Conservation (phyloP, 2,888 invertebrate genomes). For the Dynastes grantii region DNA sequence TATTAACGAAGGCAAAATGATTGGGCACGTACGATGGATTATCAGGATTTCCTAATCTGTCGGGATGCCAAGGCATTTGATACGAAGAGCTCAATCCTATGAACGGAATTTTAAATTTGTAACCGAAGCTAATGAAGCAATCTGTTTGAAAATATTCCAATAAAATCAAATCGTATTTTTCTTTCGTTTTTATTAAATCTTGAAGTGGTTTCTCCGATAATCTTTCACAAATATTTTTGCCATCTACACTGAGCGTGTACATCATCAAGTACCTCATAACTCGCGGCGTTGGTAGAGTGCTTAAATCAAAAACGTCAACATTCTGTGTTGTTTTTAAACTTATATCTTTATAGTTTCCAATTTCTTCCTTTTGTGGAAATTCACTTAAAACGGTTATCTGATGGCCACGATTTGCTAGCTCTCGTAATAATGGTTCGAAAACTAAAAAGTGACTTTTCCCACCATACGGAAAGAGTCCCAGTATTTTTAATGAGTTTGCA, state of each 20-base stretch:
- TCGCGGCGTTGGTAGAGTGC: background rate
- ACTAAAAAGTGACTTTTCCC: conserved; percentile 82
- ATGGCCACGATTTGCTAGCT: conserved; percentile 76
- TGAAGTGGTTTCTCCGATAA: conserved; percentile 54
- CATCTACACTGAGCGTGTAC: background rate
- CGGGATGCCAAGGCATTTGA: conserved; percentile 71
- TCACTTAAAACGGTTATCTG: conserved; percentile 80
- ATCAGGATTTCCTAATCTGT: conserved; percentile 71
- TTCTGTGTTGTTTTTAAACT: conserved; percentile 65
- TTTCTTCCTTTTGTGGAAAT: conserved; percentile 72
- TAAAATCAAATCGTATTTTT: conserved; percentile 78
- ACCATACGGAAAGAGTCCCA: conserved; percentile 77
- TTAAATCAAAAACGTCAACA: conserved; percentile 27
- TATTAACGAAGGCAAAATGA: conserved; percentile 68
- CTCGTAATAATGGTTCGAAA: conserved; percentile 74
- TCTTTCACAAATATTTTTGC: conserved; percentile 28
- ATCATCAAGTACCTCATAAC: conserved; percentile 22
- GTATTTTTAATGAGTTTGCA: conserved; percentile 70
- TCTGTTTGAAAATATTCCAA: conserved; percentile 81
- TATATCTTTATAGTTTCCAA: conserved; percentile 76
- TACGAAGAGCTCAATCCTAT: conserved; percentile 73
- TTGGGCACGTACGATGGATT: conserved; percentile 72
- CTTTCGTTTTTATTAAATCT: conserved; percentile 67
- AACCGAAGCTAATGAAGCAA: conserved; percentile 78
- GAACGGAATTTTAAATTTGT: conserved; percentile 75